A percentile compares a stretch with the other conserved stretches of the same genome.
Conservation (phyloP, 2,888 invertebrate species). For the Ypsolopha sequella region DNA sequence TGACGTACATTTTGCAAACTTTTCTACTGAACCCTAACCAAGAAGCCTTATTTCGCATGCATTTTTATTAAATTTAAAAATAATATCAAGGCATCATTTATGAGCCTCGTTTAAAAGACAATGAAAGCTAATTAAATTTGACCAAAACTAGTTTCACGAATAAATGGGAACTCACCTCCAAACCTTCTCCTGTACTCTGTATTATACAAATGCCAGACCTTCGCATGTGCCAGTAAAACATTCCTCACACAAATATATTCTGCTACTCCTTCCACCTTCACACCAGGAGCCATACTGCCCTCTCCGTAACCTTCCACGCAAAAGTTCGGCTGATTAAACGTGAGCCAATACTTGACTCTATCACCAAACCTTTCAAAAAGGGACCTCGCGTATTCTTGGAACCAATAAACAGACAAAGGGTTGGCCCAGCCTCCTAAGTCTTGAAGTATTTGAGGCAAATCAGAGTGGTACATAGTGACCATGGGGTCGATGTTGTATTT, state of each 20-base stretch:
- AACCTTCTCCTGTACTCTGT: slow-evolving; percentile 33
- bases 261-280: slow-evolving; percentile 49
- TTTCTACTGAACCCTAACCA: no score
- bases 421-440: slow-evolving; percentile 70
- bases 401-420: slow-evolving; percentile 51
- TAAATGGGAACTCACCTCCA: slow-evolving; percentile 27
- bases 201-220: slow-evolving; percentile 55
- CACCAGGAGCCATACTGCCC: slow-evolving; percentile 35
- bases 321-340: slow-evolving; percentile 70
- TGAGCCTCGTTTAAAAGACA: no score
- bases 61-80: no score
- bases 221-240: slow-evolving; percentile 70
- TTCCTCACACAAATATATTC: slow-evolving; percentile 65
- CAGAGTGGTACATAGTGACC: slow-evolving; percentile 70
- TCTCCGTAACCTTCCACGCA: slow-evolving; percentile 54
- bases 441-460: slow-evolving; percentile 65
- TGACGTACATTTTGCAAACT: no score
- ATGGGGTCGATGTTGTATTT: slow-evolving; percentile 72
- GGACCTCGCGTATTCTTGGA: slow-evolving; percentile 58
- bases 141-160: no score
- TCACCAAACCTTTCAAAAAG: slow-evolving; percentile 57
- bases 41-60: no score
- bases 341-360: slow-evolving; percentile 69
- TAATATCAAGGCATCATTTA: no score
- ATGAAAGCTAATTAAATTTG: no score